Evolutionary conservation across 2,888 invertebrate genomes (phyloP).

Genomic region (Clitarchus hookeri): DNA sequence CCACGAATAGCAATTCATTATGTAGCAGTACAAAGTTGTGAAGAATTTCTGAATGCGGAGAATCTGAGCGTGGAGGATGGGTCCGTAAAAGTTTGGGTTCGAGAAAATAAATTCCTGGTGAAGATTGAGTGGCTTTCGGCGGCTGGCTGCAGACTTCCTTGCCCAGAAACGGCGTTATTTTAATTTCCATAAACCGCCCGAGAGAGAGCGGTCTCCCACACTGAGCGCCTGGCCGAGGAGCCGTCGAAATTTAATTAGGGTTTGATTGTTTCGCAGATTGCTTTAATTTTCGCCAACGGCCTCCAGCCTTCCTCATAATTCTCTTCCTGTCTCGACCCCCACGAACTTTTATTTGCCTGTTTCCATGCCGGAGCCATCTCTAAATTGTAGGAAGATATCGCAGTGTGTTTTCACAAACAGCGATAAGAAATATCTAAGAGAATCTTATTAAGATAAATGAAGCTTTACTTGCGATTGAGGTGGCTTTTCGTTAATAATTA

Average conservation of each 20-base stretch:
- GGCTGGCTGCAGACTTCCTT: neutral
- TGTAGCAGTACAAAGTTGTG: neutral
- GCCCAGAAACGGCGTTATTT: neutral
- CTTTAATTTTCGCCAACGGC: neutral
- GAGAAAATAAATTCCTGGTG: no score
- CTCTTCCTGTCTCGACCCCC: neutral
- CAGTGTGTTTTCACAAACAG: no score
- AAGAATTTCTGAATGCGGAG: neutral
- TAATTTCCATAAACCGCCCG: neutral
- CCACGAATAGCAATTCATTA: constrained; percentile 7
- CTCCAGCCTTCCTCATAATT: neutral
- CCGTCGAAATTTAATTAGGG: constrained; percentile 9
- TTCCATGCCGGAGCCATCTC: no score
- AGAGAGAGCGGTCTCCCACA: neutral
- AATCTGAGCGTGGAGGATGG: no score
- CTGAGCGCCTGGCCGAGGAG: neutral
- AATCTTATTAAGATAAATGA: no score
- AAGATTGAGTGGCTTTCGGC: neutral
- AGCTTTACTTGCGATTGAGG: no score
- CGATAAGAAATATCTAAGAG: no score
- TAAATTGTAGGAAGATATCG: no score
- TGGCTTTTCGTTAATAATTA: no score
- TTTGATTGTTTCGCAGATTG: constrained; percentile 24
- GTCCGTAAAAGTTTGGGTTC: no score
- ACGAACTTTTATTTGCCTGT: neutral